Conservation (phyloP, 2,797 vertebrate genomes). For the Adelosebastes latens region DNA sequence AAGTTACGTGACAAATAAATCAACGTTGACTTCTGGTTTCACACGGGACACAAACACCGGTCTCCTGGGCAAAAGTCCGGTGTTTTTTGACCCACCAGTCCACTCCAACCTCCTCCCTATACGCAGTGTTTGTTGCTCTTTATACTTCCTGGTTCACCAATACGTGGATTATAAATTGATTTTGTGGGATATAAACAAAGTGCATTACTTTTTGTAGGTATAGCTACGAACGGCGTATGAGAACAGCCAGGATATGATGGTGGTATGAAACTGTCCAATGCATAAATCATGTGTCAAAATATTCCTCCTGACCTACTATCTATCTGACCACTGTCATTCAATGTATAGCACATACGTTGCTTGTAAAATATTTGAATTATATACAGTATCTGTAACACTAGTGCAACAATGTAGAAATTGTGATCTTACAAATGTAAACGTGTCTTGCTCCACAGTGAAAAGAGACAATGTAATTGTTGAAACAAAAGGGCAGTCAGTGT, state of each 20-base stretch:
- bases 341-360: not conserved
- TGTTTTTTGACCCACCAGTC: too few relatives aligned
- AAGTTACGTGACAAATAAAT: too few relatives aligned
- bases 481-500: slow-evolving; percentile 28
- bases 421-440: slow-evolving; percentile 8
- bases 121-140: not conserved
- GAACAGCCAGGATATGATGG: not conserved
- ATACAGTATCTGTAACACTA: not conserved
- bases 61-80: too few relatives aligned
- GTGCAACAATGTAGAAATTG: not conserved
- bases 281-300: not conserved
- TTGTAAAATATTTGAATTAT: not conserved
- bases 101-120: too few relatives aligned
- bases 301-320: not conserved
- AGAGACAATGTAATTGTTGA: slow-evolving; percentile 18
- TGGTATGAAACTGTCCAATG: not conserved
- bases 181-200: not conserved
- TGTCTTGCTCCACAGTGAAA: slow-evolving; percentile 9
- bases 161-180: not conserved
- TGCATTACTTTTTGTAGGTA: too few relatives aligned
- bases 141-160: not conserved
- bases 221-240: too few relatives aligned
- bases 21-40: too few relatives aligned
- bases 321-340: not conserved
- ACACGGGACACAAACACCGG: too few relatives aligned